phyloP scores from a whole-genome alignment of 2,888 invertebrate species.

The Dyspetes luteomarginatus region DNA sequence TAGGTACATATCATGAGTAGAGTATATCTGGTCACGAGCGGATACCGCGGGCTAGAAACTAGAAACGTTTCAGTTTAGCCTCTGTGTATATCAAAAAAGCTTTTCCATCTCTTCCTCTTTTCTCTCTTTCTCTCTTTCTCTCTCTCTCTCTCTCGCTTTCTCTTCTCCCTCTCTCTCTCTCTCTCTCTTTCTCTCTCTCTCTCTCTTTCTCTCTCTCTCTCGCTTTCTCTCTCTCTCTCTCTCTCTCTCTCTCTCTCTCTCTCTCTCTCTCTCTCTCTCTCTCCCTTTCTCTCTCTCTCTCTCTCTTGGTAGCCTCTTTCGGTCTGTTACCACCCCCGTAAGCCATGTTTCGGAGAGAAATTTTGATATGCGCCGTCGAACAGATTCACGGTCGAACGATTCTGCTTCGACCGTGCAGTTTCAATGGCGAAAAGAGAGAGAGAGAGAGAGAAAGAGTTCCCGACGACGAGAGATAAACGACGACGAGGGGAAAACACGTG shows the following conservation, averaged over 20 bases:
- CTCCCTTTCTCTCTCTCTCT: background rate
- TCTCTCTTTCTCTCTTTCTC: constrained; percentile 1
- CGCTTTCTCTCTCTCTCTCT: background rate
- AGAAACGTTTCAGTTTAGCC: too few species aligned
- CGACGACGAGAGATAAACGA: constrained; percentile 56
- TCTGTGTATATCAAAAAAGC: constrained; percentile 1
- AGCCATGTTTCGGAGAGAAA: constrained; percentile 53
- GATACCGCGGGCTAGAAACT: too few species aligned
- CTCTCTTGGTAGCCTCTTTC: constrained; percentile 37
- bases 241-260: background rate
- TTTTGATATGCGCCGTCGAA: constrained; percentile 67
- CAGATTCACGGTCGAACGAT: constrained; percentile 66
- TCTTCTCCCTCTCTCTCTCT: constrained; percentile 27
- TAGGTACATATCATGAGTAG: too few species aligned
- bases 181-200: constrained; percentile 10
- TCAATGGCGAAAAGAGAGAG: constrained; percentile 42
- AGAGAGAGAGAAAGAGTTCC: constrained; percentile 14
- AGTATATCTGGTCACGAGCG: too few species aligned
- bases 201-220: background rate
- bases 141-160: background rate
- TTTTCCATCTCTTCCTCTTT: background rate
- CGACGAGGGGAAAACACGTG: constrained; percentile 28
- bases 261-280: background rate
- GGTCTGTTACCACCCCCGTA: constrained; percentile 11
- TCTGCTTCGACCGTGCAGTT: constrained; percentile 54